phyloP scores from a whole-genome alignment of 1,140 invertebrate genomes.

The Trichonephila inaurata region DNA sequence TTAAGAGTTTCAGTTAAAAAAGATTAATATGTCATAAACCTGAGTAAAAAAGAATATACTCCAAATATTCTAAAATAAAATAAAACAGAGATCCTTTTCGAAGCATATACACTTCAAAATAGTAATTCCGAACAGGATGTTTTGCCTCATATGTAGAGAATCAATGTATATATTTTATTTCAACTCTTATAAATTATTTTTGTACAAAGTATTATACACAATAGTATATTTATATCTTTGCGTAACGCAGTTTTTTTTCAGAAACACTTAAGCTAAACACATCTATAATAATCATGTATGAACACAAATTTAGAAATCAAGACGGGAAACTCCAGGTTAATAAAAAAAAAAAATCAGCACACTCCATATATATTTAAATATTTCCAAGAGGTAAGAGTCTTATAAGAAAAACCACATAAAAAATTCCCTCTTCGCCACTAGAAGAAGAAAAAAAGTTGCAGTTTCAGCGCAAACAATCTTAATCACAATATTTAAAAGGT shows the following conservation, averaged over 20 bases:
- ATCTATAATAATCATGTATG: background rate
- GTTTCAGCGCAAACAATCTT: conserved; percentile 18
- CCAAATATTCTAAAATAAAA: too few species aligned
- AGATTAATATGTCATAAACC: too few species aligned
- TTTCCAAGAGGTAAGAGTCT: background rate
- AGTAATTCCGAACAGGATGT: too few species aligned
- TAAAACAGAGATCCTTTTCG: too few species aligned
- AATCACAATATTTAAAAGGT: conserved; percentile 59
- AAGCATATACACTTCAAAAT: too few species aligned
- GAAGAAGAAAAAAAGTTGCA: background rate
- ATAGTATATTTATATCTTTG: background rate
- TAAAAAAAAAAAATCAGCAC: background rate
- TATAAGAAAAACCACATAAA: background rate
- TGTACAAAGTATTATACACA: too few species aligned
- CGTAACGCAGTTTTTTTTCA: background rate
- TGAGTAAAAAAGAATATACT: too few species aligned
- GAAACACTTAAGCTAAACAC: background rate
- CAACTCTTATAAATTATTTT: too few species aligned
- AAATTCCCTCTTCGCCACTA: background rate
- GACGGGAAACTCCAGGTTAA: background rate
- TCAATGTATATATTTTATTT: too few species aligned
- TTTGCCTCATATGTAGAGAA: too few species aligned
- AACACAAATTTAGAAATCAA: background rate
- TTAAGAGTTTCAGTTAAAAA: too few species aligned
- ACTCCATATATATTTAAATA: background rate